These are phyloP conservation scores for Drosophila obscura DNA, from an alignment of 1,140 invertebrate genomes.

Conservation along the genomic window DNA sequence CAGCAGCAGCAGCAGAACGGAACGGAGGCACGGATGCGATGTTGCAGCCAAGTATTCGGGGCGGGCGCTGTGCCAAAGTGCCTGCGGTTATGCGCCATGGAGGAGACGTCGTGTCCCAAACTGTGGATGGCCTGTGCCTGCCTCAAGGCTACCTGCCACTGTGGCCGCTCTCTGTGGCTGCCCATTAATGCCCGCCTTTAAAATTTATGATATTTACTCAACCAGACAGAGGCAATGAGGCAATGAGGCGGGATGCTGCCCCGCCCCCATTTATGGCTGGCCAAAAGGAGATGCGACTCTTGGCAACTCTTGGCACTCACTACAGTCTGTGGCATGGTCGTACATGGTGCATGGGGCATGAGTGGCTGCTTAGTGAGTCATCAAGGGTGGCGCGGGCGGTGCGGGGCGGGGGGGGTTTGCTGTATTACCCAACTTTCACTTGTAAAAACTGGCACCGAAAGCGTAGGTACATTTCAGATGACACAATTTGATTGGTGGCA, in stretches of 20 bases:
- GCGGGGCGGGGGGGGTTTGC: too few relatives aligned
- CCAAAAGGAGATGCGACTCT: neutral
- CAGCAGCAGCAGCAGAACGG: conserved; percentile 33
- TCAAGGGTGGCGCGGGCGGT: neutral
- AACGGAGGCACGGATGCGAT: neutral
- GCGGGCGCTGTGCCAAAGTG: conserved; percentile 71
- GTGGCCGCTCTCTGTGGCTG: conserved; percentile 3
- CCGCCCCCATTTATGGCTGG: conserved; percentile 13
- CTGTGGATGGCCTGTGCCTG: neutral
- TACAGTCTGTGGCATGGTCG: neutral
- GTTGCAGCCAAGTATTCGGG: conserved; percentile 21
- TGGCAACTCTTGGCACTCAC: conserved; percentile 3
- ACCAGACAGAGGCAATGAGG: conserved; percentile 50
- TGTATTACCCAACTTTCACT: too few relatives aligned
- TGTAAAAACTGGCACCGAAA: too few relatives aligned
- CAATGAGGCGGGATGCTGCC: conserved; percentile 26
- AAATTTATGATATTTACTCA: conserved; percentile 81
- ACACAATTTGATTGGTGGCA: too few relatives aligned
- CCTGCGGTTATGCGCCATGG: conserved; percentile 72
- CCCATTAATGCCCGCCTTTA: conserved; percentile 74
- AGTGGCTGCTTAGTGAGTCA: conserved; percentile 13
- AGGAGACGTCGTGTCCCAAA: conserved; percentile 26
- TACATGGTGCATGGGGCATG: neutral
- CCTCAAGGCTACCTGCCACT: conserved; percentile 32
- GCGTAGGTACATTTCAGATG: too few relatives aligned